phyloP scores from a whole-genome alignment of 1,140 invertebrate genomes.

The Sogatella furcifera region DNA sequence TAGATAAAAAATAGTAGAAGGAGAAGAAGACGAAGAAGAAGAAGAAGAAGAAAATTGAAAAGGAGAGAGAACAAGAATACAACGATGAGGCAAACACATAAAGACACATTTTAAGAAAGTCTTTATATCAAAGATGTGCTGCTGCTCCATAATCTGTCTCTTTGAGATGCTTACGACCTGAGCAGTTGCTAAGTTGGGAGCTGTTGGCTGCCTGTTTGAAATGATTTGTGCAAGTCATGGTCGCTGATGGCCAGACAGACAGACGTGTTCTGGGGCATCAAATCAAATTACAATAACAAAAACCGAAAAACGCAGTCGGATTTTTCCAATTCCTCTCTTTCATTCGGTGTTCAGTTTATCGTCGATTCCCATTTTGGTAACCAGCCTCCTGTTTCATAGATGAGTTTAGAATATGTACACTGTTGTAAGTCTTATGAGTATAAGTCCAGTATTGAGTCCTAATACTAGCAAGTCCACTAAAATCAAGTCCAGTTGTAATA shows the following conservation, averaged over 20 bases:
- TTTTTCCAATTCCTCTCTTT: background rate
- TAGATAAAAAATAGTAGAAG: too few species aligned
- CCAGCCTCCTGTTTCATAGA: background rate
- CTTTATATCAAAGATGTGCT: background rate
- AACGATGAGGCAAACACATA: too few species aligned
- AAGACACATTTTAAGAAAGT: too few species aligned
- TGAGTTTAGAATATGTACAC: background rate
- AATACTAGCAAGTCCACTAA: too few species aligned
- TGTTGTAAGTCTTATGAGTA: too few species aligned
- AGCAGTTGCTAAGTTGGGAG: background rate
- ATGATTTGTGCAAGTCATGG: background rate
- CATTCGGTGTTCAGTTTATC: background rate
- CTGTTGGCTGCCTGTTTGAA: too few species aligned
- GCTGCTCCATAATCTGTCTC: background rate
- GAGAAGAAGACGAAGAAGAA: too few species aligned
- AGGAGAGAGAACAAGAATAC: too few species aligned
- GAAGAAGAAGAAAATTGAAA: too few species aligned
- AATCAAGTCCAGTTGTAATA: too few species aligned
- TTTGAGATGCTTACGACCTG: background rate
- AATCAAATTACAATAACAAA: background rate
- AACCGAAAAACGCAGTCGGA: background rate
- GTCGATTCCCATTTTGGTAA: background rate
- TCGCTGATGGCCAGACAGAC: background rate
- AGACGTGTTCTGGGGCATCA: background rate
- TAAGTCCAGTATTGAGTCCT: too few species aligned